Conservation (phyloP, 2,113 vertebrate genomes). For the Microcebus griseorufus region DNA sequence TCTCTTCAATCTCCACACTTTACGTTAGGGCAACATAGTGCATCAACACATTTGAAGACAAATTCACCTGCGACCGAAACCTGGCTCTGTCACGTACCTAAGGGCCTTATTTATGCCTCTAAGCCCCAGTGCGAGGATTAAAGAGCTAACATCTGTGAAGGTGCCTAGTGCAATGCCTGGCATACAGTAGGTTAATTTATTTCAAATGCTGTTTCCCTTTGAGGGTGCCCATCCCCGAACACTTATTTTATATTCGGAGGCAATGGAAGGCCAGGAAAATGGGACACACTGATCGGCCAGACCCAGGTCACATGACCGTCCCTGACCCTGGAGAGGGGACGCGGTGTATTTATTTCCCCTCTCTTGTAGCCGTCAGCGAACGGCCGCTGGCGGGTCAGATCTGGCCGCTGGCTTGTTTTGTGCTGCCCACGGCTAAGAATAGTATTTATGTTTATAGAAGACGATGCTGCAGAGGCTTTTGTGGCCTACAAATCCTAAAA, state of each 20-base stretch:
- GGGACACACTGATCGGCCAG: background rate
- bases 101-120: fast-evolving
- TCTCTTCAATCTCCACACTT: background rate
- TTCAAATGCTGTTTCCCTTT: background rate
- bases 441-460: background rate
- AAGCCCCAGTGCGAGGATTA: background rate
- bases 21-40: background rate
- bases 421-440: background rate
- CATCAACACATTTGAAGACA: background rate
- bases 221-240: background rate
- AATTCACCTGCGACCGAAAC: background rate
- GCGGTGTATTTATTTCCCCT: fast-evolving
- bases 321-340: background rate
- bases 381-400: fast-evolving
- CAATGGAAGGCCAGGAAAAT: background rate
- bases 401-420: background rate
- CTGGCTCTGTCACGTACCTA: no score
- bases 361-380: background rate
- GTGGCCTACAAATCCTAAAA: background rate
- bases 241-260: background rate
- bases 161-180: background rate
- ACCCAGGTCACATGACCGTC: background rate
- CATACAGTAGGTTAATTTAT: background rate
- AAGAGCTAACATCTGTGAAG: fast-evolving
- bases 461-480: background rate